These are phyloP conservation scores for Ispidina lecontei DNA, from an alignment of 2,797 vertebrate species.

Conservation along the genomic window DNA sequence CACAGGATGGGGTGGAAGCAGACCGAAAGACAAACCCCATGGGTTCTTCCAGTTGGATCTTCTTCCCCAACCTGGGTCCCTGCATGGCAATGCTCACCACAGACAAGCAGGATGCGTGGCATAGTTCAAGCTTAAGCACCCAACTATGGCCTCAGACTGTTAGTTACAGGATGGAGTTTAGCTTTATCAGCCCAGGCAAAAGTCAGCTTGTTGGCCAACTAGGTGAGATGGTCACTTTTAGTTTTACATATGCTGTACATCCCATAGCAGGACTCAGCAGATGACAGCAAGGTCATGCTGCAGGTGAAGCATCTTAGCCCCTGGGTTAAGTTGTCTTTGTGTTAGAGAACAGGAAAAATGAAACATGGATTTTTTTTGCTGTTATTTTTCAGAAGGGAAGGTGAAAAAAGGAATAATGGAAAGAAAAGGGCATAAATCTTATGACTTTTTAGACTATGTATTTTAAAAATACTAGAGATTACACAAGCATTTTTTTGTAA, in stretches of 20 bases:
- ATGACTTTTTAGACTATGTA: background rate
- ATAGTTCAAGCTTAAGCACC: background rate
- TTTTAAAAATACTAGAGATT: background rate
- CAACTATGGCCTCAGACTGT: background rate
- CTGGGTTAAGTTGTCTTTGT: background rate
- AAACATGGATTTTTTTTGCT: background rate
- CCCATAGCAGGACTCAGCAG: background rate
- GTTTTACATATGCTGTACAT: background rate
- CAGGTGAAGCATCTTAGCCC: background rate
- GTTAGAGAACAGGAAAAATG: background rate
- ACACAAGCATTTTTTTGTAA: background rate
- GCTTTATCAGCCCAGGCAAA: background rate
- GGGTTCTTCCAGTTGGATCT: background rate
- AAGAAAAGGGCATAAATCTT: background rate
- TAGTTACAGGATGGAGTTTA: background rate
- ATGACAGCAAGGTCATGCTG: background rate
- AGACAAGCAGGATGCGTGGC: background rate
- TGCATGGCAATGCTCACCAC: background rate
- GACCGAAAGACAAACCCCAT: background rate
- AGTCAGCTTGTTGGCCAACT: rapidly evolving
- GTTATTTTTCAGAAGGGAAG: background rate
- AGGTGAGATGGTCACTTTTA: background rate
- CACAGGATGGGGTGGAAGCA: background rate
- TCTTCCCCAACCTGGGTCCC: background rate
- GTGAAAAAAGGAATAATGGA: background rate